Conservation (phyloP, 2,797 vertebrate genomes). For the Sebastes diaconus region DNA sequence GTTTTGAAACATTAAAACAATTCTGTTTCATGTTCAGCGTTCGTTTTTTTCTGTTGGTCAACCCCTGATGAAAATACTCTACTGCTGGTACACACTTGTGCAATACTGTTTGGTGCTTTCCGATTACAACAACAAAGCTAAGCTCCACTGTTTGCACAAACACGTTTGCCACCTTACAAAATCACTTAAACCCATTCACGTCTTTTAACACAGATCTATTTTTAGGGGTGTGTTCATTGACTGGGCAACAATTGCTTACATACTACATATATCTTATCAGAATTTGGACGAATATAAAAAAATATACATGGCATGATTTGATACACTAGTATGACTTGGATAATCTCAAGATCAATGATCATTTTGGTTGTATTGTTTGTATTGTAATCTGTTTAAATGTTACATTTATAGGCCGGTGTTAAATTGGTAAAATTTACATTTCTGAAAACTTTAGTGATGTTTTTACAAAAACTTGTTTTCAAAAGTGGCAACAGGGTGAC, state of each 20-base stretch:
- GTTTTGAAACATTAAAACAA: neutral
- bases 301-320: neutral
- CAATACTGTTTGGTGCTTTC: neutral
- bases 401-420: neutral
- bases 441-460: neutral
- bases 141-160: neutral
- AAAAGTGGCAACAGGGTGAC: neutral
- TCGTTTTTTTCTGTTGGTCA: neutral
- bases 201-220: neutral
- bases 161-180: neutral
- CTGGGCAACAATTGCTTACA: neutral
- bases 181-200: neutral
- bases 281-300: neutral
- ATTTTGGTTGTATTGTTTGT: neutral
- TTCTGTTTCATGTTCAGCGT: neutral
- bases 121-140: neutral
- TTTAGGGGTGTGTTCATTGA: neutral
- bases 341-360: neutral
- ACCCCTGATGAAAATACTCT: neutral
- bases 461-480: neutral
- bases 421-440: neutral
- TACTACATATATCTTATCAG: no score
- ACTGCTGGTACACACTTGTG: neutral
- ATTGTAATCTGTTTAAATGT: neutral
- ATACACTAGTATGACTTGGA: neutral